phyloP scores from a whole-genome alignment of 2,888 invertebrate genomes.

The Bursaphelenchus okinawaensis region DNA sequence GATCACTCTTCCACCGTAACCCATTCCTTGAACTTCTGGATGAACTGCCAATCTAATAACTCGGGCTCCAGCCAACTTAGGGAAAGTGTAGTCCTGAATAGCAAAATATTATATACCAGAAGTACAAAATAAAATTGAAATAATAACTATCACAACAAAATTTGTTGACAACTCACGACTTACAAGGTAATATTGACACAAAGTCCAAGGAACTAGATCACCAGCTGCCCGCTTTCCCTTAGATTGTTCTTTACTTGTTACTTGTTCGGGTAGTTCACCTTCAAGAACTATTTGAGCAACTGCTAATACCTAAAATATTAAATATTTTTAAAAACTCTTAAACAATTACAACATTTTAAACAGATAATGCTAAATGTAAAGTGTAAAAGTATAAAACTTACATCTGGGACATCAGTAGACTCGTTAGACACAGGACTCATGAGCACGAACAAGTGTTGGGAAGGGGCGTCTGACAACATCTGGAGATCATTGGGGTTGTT shows the following conservation, averaged over 20 bases:
- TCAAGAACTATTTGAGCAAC: constrained; percentile 66
- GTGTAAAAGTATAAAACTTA: neutral
- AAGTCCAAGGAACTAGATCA: constrained; percentile 96
- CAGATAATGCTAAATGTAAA: neutral
- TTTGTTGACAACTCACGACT: neutral
- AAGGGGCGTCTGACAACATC: constrained; percentile 95
- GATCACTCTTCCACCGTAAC: constrained; percentile 85
- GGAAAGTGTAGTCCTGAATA: constrained; percentile 87
- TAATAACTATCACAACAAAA: neutral
- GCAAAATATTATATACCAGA: constrained; percentile 25
- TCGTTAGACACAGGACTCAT: constrained; percentile 72
- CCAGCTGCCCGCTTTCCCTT: constrained; percentile 86
- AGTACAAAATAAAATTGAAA: neutral
- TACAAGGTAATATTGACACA: constrained; percentile 73
- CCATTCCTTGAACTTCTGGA: constrained; percentile 91
- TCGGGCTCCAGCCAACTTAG: constrained; percentile 78
- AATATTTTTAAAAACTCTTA: no score
- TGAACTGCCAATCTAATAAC: constrained; percentile 95
- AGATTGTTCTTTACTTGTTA: constrained; percentile 73
- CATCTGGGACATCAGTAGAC: constrained; percentile 65
- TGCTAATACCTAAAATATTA: constrained; percentile 40
- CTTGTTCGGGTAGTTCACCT: constrained; percentile 66
- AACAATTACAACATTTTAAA: constrained; percentile 59
- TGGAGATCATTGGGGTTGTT: constrained; percentile 90
- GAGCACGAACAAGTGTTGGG: constrained; percentile 91